A percentile compares a stretch with the other conserved stretches of the same genome.
Conservation (phyloP, 2,888 invertebrate genomes). For the Salpingus planirostris region DNA sequence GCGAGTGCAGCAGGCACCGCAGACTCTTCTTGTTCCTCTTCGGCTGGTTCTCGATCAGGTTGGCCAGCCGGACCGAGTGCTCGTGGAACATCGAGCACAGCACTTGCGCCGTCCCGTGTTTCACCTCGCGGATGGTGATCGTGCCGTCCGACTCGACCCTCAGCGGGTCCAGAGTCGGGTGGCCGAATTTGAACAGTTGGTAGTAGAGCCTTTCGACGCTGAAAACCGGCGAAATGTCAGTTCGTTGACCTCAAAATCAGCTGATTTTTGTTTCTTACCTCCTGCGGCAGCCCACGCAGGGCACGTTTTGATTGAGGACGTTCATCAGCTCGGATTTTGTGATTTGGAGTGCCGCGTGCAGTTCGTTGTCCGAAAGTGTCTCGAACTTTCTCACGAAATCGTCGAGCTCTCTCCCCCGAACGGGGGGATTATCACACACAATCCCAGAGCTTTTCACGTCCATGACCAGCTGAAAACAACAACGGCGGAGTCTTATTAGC, state of each 20-base stretch:
- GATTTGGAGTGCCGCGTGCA: slow-evolving; percentile 73
- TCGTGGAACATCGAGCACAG: slow-evolving; percentile 78
- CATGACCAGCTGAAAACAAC: slow-evolving; percentile 72
- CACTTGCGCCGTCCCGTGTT: slow-evolving; percentile 68
- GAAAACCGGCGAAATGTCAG: slow-evolving; percentile 32
- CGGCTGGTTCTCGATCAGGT: slow-evolving; percentile 69
- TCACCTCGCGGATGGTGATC: slow-evolving; percentile 72
- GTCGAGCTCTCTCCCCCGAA: slow-evolving; percentile 75
- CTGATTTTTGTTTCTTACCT: slow-evolving; percentile 48
- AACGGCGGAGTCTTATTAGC: no score
- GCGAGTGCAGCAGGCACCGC: slow-evolving; percentile 79
- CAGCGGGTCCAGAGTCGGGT: slow-evolving; percentile 81
- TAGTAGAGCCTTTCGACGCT: slow-evolving; percentile 86
- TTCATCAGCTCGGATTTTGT: slow-evolving; percentile 73
- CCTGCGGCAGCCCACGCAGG: slow-evolving; percentile 89
- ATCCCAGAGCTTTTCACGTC: slow-evolving; percentile 80
- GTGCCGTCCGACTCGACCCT: slow-evolving; percentile 66
- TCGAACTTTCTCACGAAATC: slow-evolving; percentile 77
- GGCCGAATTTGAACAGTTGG: slow-evolving; percentile 74
- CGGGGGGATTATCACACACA: slow-evolving; percentile 71
- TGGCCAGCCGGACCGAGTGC: slow-evolving; percentile 72
- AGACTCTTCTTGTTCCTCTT: slow-evolving; percentile 81
- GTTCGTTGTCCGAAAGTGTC: slow-evolving; percentile 66
- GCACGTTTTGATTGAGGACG: slow-evolving; percentile 82
- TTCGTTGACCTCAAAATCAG: slow-evolving; percentile 1